A percentile compares a stretch with the other conserved stretches of the same genome.
Conservation (phyloP, 2,797 vertebrate species). For the Spinibarbus caldwelli region DNA sequence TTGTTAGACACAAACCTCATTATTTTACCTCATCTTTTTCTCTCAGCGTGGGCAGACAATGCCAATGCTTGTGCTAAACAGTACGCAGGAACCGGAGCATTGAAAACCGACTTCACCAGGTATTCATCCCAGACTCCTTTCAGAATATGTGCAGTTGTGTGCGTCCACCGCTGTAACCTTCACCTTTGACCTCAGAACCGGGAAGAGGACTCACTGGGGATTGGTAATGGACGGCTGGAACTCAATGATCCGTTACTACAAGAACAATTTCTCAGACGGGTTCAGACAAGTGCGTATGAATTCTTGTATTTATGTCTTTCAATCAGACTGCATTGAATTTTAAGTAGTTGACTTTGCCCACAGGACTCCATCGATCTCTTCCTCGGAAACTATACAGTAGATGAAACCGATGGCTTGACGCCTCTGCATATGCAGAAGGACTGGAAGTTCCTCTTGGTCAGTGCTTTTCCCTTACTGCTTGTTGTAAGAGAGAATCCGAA, state of each 20-base stretch:
- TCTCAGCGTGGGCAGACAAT: constrained; percentile 97
- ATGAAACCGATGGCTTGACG: constrained; percentile 88
- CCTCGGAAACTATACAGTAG: constrained; percentile 95
- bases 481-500: constrained; percentile 1
- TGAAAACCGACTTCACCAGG: constrained; percentile 99
- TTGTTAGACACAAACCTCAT: constrained; percentile 39
- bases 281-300: constrained; percentile 88
- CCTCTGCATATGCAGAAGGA: constrained; percentile 90
- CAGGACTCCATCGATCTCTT: constrained; percentile 98
- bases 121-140: constrained; percentile 37
- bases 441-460: constrained; percentile 96
- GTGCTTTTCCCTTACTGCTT: constrained; percentile 55
- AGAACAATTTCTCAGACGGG: constrained; percentile 98
- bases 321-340: constrained; percentile 15
- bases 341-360: constrained; percentile 30
- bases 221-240: constrained; percentile 97
- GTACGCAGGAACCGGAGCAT: constrained; percentile 96
- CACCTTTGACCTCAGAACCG: constrained; percentile 80
- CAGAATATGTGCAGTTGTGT: background rate
- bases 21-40: constrained; percentile 48
- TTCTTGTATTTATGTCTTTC: constrained; percentile 34
- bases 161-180: background rate
- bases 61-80: constrained; percentile 98
- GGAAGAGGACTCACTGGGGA: constrained; percentile 93
- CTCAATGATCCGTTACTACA: constrained; percentile 95